Conservation (phyloP, 2,888 invertebrate genomes). For the Ophraella communa region DNA sequence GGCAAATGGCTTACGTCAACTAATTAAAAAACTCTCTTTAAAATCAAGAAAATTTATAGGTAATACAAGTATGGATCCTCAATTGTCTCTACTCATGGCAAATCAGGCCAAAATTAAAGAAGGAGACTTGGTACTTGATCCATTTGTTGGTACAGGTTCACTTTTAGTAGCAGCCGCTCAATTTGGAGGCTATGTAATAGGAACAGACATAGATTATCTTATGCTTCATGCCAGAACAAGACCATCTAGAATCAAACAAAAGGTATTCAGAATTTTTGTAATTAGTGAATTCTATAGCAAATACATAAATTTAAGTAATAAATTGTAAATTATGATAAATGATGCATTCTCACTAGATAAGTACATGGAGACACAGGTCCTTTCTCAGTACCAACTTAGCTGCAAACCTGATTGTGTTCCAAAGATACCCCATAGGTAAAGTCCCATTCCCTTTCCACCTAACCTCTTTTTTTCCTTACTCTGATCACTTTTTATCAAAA, state of each 20-base stretch:
- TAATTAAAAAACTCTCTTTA: slow-evolving; percentile 81
- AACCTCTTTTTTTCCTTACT: too few species aligned
- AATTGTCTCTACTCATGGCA: slow-evolving; percentile 92
- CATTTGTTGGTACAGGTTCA: slow-evolving; percentile 89
- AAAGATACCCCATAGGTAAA: too few species aligned
- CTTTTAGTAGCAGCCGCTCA: slow-evolving; percentile 87
- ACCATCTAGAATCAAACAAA: slow-evolving; percentile 80
- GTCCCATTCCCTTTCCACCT: too few species aligned
- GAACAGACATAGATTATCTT: slow-evolving; percentile 93
- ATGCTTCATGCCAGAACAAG: slow-evolving; percentile 88
- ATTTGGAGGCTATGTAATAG: slow-evolving; percentile 86
- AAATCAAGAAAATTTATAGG: slow-evolving; percentile 95
- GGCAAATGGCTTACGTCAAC: slow-evolving; percentile 81
- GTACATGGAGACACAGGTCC: too few species aligned
- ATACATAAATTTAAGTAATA: too few species aligned
- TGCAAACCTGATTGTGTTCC: too few species aligned
- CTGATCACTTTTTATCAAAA: too few species aligned
- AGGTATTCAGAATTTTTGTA: slow-evolving; percentile 59
- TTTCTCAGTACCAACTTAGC: too few species aligned
- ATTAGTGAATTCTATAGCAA: too few species aligned
- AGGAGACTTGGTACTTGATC: slow-evolving; percentile 86
- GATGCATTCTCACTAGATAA: too few species aligned
- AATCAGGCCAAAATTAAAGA: slow-evolving; percentile 83
- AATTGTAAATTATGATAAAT: too few species aligned
- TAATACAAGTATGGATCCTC: slow-evolving; percentile 98